Evolutionary conservation across 2,888 invertebrate genomes (phyloP).

Genomic region (Saturnia pavonia): DNA sequence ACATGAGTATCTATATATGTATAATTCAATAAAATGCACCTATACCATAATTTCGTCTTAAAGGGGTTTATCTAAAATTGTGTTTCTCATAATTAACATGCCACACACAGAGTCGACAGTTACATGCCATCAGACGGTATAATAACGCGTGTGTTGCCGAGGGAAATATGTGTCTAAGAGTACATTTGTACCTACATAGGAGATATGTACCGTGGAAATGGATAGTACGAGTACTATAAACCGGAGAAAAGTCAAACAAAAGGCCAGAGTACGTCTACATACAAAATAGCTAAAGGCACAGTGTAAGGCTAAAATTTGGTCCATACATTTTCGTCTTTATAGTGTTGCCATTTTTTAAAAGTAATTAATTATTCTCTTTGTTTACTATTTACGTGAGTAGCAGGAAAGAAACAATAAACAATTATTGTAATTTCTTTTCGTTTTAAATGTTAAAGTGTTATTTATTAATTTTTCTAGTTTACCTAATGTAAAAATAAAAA

Average conservation of each 20-base stretch:
- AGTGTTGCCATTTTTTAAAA: not conserved
- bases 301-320: not conserved
- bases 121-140: not conserved
- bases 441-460: no score
- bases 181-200: not conserved
- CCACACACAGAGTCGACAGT: conserved; percentile 7
- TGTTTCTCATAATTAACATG: conserved; percentile 12
- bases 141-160: not conserved
- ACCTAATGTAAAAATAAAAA: no score
- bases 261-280: not conserved
- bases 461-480: no score
- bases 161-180: not conserved
- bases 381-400: not conserved
- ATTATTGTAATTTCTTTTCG: no score
- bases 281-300: not conserved
- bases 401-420: no score
- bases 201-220: not conserved
- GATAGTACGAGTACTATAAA: not conserved
- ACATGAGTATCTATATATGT: no score
- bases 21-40: not conserved
- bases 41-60: not conserved
- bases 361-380: not conserved
- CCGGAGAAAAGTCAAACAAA: not conserved
- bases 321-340: not conserved
- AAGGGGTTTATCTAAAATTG: not conserved